phyloP scores from a whole-genome alignment of 2,113 vertebrate species.

The Puma concolor region DNA sequence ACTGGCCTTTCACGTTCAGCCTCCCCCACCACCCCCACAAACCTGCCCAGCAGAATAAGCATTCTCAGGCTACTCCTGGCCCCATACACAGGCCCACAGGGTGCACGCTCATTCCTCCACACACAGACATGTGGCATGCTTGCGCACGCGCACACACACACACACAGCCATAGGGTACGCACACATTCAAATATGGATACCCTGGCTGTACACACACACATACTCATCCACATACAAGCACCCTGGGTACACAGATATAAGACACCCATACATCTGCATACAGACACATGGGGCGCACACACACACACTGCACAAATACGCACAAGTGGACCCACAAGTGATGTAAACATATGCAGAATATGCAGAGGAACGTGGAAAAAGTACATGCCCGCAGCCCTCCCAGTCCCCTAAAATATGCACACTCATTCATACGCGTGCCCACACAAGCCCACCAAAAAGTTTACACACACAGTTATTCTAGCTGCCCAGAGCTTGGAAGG shows the following conservation, averaged over 20 bases:
- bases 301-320: background rate
- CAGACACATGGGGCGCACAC: background rate
- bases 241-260: background rate
- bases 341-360: background rate
- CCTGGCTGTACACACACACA: background rate
- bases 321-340: background rate
- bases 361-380: background rate
- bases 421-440: background rate
- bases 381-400: background rate
- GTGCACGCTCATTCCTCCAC: background rate
- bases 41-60: background rate
- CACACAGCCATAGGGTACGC: background rate
- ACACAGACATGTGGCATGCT: background rate
- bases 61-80: background rate
- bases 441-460: background rate
- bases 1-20: conserved; percentile 46
- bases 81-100: background rate
- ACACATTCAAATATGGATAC: background rate
- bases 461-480: background rate
- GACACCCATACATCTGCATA: background rate
- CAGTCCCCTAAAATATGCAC: background rate
- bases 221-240: background rate
- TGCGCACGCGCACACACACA: background rate
- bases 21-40: conserved; percentile 54
- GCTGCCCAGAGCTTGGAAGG: background rate